phyloP scores from a whole-genome alignment of 2,113 vertebrate genomes.

The Saimiri boliviensis region DNA sequence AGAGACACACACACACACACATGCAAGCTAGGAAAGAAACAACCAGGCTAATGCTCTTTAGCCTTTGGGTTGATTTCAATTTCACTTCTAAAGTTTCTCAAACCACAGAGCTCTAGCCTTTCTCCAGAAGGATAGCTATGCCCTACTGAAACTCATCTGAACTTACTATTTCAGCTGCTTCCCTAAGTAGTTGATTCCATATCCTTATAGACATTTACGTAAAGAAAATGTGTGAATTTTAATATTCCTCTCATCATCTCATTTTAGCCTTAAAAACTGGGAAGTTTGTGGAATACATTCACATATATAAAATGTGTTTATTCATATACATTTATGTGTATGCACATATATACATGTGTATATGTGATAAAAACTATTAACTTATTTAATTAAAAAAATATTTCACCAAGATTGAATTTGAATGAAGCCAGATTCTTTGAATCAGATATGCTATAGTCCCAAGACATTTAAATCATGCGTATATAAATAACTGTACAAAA shows the following conservation, averaged over 20 bases:
- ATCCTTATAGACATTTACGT: conserved; percentile 9
- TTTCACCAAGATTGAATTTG: conserved; percentile 63
- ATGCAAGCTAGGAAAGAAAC: background rate
- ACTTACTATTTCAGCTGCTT: background rate
- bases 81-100: background rate
- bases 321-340: background rate
- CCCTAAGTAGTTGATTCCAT: conserved; percentile 51
- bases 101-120: background rate
- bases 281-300: background rate
- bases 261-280: conserved; percentile 11
- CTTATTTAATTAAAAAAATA: conserved; percentile 55
- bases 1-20: background rate
- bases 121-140: background rate
- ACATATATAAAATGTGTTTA: background rate
- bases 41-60: background rate
- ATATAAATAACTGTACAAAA: conserved; percentile 73
- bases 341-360: background rate
- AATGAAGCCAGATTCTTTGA: conserved; percentile 69
- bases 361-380: conserved; percentile 35
- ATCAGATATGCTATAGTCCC: conserved; percentile 64
- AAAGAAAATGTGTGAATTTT: conserved; percentile 16
- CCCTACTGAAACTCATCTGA: conserved; percentile 31
- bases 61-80: conserved; percentile 23
- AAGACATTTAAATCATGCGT: conserved; percentile 69
- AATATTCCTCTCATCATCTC: background rate